Evolutionary conservation across 1,140 invertebrate species (phyloP).

Genomic region (Neomicropteryx cornuta): DNA sequence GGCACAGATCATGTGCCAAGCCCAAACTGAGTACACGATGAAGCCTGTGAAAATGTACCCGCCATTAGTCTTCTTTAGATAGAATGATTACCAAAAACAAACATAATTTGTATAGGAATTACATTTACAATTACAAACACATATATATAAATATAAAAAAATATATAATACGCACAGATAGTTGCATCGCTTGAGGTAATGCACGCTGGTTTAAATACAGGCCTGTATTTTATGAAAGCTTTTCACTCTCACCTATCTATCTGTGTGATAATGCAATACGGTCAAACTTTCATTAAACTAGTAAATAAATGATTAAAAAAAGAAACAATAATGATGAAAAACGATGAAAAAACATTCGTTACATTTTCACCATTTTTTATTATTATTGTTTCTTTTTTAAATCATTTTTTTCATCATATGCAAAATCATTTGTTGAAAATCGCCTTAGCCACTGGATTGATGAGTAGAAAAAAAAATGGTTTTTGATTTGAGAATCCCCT

Average conservation of each 20-base stretch:
- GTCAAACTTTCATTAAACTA: no score
- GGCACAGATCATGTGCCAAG: slow-evolving; percentile 81
- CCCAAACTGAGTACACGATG: slow-evolving; percentile 74
- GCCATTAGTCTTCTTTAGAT: no score
- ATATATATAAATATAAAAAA: slow-evolving; percentile 4
- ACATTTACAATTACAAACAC: slow-evolving; percentile 3
- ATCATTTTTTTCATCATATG: neutral
- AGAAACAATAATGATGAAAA: neutral
- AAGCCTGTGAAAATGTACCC: slow-evolving; percentile 54
- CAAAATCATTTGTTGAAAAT: neutral
- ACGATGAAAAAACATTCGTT: no score
- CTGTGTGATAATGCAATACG: no score
- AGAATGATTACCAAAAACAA: no score
- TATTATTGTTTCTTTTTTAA: neutral
- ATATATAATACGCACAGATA: slow-evolving; percentile 8
- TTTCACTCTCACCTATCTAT: no score
- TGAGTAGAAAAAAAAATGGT: no score
- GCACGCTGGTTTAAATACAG: neutral
- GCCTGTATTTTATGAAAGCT: neutral
- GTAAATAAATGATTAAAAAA: no score
- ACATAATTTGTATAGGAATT: no score
- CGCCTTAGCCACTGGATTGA: no score
- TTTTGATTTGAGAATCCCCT: slow-evolving; percentile 9
- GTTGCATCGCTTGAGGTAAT: neutral
- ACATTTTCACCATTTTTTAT: no score